Conservation (phyloP, 2,113 vertebrate genomes). For the Menura novaehollandiae region DNA sequence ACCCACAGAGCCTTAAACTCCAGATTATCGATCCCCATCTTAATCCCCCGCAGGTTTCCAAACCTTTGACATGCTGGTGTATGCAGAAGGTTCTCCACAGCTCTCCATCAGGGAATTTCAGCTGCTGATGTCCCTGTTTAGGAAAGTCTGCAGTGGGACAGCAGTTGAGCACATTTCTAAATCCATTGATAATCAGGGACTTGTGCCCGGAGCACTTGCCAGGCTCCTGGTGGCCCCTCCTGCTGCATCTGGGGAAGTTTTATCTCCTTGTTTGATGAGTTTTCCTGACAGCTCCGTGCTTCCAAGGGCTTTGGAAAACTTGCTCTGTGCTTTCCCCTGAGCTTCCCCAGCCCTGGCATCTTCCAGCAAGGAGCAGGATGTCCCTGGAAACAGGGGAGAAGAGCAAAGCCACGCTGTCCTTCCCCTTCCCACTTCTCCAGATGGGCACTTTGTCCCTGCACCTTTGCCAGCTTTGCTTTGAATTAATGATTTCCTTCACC, state of each 20-base stretch:
- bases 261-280: neutral
- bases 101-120: neutral
- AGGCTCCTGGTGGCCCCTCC: neutral
- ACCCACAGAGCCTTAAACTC: neutral
- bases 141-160: neutral
- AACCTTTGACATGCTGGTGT: neutral
- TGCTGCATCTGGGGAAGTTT: neutral
- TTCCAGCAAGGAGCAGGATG: neutral
- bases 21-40: constrained; percentile 3
- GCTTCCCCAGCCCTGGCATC: accelerated
- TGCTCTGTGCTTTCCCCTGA: accelerated
- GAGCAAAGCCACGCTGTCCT: neutral
- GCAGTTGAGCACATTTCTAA: neutral
- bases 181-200: neutral
- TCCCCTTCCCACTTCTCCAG: accelerated
- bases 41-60: neutral
- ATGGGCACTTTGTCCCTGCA: neutral
- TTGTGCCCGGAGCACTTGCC: accelerated
- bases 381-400: neutral
- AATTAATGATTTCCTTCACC: too few relatives aligned
- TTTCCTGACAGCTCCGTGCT: neutral
- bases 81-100: accelerated
- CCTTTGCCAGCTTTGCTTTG: too few relatives aligned
- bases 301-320: neutral
- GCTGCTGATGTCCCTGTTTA: neutral